Evolutionary conservation across 2,888 invertebrate species (phyloP), one percentile per base, ranked within the genome.

Genomic region (Drosophila robusta): DNA sequence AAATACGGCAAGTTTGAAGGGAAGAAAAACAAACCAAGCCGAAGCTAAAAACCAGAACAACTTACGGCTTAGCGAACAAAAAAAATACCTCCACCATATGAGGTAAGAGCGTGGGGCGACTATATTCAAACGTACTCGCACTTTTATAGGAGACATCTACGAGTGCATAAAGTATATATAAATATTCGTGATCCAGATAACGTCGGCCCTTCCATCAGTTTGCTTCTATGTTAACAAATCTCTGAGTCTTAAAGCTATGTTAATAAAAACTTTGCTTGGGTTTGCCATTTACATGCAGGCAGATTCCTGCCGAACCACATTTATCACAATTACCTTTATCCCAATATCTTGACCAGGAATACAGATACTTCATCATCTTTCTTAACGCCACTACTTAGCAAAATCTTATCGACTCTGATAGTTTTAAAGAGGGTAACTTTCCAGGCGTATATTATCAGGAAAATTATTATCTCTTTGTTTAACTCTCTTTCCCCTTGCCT

Each of bases 31-130:
- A 36, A 41, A 47, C 22, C 14, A 24, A 51, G 14, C 51, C 54
- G 61, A 64, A 60, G 39, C n/a, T 45, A 26, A 68, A 22, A 26
- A 39, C 12, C 36, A 29, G 32, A 46, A 36, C 54, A 74, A 64
- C 55, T 41, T 34, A 39, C 29, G 55, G 32, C 46, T 26, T 39
- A 46, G 49, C 67, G 34, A 41, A 9, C 16, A 24, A 39, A 56
- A 41, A 64, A 16, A 55, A 51, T 24, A 16, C 44, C 44, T 32
- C 44, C 44, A 18, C 26, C 49, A 61, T 54, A 34, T 47, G 12
- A 50, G 46, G 55, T 45, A 29, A 29, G 24, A 73, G 36, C 29
- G 29, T 18, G 14, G 12, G 6, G n/a, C 44, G 32, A 16, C 57
- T 16, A 42, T 18, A 32, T 32, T 12, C 11, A 32, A 7, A 26